Base-by-base conservation (phyloP, 1,140 invertebrate genomes). In the Drosophila grimshawi region DNA sequence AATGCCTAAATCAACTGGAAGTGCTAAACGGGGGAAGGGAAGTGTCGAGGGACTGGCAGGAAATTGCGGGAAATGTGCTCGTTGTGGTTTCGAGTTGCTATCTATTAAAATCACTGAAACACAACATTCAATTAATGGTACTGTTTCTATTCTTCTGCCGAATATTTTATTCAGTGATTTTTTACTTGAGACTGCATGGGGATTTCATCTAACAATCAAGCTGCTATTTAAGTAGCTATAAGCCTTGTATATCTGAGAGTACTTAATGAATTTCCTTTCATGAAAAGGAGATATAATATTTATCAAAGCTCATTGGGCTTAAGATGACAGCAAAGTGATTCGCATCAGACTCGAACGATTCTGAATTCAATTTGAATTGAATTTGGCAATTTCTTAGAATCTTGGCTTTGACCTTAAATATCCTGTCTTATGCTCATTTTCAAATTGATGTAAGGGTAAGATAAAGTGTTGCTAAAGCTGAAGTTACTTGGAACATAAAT, bases 51-150 rank as follows among this genome's bases (percentile, higher is more conserved):
- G 7, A 19, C 33, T 11, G 11, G 5, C 76, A 60, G 75, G 64
- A 78, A 78, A 78, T 75, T 64, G 30, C 43, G 71, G 76, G 59
- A 77, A 68, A 77, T 74, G 70, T 74, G 59, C 8, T 29, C 33
- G 46, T 59, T 72, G 46, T 3, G 56, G 69, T 41, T 63, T 57
- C 45, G 11, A 57, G 11, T 48, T 27, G 29, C 29, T 39, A 43
- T 35, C 43, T 43, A 39, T 10, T 39, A 10, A 30, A 37, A 72
- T 48, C 69, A 59, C 53, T 65, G 37, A 51, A 33, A 66, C 10
- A 41, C 8, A 57, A 46, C 33, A 52, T 63, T 53, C 7, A 53
- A 55, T 55, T 48, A n/a, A 35, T 11, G 33, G 19, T 19, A 19
- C 2, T 41, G 3, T 41, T 39, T 41, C 5, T 29, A 46, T 35